Base-by-base conservation (phyloP, 2,797 vertebrate genomes). In the Erpetoichthys calabaricus region DNA sequence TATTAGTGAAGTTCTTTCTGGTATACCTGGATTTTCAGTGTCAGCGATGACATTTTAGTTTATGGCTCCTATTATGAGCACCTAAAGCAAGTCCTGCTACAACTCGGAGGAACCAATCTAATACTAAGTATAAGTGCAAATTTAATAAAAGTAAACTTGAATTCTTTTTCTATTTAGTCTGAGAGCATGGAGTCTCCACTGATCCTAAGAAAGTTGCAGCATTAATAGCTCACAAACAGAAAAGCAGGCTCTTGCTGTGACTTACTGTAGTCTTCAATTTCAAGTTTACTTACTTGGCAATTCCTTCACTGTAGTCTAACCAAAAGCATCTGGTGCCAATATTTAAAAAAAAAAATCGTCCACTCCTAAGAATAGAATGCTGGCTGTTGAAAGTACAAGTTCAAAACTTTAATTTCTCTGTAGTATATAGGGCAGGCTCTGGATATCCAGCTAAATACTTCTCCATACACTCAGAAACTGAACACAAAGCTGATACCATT, bases 231-330 rank as follows among this genome's bases (percentile, higher is more conserved):
- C 51, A n/a, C 51, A 52, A 25, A 52, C 1, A 3, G 51, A 52
- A 41, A 7, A 5, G 41, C 51, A 52, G 10, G 51, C 51, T n/a
- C 51, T 52, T n/a, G 41, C 42, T 45, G 44, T 57, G 42, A 8
- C 57, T 9, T 57, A 56, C 41, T 47, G 46, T 41, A 44, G 56
- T n/a, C 5, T 44, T 47, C 41, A 57, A 49, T 57, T 57, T 45
- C 41, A 50, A 47, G 42, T 57, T 8, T 57, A n/a, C 5, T 42
- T 50, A 7, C 42, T 47, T 56, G 55, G 45, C 45, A 42, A 56
- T 44, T 3, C 56, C 46, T 43, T 57, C 8, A 57, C 9, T 41
- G 5, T 57, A 42, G 5, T 57, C 56, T 44, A 47, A 4, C 8
- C 47, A n/a, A 5, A 25, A 50, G 45, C 51, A 9, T 52, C n/a